A percentile compares a stretch with the other conserved stretches of the same genome.
Evolutionary conservation across 2,888 invertebrate species (phyloP).

Genomic region (Nezara viridula): DNA sequence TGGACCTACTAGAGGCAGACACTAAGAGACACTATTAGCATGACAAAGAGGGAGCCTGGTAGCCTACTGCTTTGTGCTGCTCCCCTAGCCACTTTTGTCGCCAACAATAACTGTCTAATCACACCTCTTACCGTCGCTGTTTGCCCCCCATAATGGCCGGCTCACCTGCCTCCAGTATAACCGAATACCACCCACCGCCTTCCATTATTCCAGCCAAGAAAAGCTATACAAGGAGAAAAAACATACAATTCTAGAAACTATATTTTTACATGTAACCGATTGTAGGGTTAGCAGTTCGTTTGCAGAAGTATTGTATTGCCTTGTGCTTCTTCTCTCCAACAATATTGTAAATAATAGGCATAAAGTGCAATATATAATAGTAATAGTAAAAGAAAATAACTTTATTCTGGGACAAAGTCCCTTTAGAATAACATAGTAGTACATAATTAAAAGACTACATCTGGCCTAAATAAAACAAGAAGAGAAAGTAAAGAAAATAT

Average conservation of each 20-base stretch:
- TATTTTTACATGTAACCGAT: not conserved
- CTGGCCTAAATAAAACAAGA: too few species aligned
- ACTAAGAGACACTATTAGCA: not conserved
- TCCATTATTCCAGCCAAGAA: not conserved
- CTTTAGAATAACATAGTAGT: too few species aligned
- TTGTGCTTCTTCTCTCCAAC: not conserved
- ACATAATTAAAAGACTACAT: too few species aligned
- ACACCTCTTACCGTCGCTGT: constrained; percentile 29
- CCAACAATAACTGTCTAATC: constrained; percentile 45
- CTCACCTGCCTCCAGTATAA: not conserved
- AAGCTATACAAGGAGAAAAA: not conserved
- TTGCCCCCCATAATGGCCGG: not conserved
- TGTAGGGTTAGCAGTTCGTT: not conserved
- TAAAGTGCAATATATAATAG: too few species aligned
- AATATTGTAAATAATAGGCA: too few species aligned
- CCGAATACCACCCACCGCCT: not conserved
- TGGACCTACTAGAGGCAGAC: not conserved
- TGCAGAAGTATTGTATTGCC: not conserved
- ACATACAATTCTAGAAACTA: not conserved
- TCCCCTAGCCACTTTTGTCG: constrained; percentile 8
- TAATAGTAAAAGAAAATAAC: too few species aligned
- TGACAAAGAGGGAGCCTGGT: not conserved
- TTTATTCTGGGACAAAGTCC: too few species aligned
- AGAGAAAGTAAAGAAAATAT: too few species aligned
- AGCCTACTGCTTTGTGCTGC: not conserved